These are phyloP conservation scores for Temnothorax nylanderi DNA, from an alignment of 1,140 invertebrate species.

Conservation along the genomic window DNA sequence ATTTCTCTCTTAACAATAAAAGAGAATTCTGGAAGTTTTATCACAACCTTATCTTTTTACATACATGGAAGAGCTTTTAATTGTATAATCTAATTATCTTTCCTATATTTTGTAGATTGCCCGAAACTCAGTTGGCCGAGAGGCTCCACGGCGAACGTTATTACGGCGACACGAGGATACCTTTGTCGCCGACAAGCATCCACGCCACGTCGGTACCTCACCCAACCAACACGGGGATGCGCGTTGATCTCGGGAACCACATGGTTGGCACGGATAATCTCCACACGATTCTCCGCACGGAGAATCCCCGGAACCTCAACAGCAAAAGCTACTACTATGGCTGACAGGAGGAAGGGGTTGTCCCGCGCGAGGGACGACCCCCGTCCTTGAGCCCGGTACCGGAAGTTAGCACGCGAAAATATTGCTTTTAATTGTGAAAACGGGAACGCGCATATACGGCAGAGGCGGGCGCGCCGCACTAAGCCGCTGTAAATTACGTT, in stretches of 20 bases:
- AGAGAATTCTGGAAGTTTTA: not conserved
- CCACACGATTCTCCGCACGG: slow-evolving; percentile 82
- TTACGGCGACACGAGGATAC: slow-evolving; percentile 81
- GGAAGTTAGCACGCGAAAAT: slow-evolving; percentile 83
- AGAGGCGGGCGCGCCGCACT: slow-evolving; percentile 3
- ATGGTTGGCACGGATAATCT: slow-evolving; percentile 84
- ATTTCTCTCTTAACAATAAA: not conserved
- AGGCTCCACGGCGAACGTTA: slow-evolving; percentile 82
- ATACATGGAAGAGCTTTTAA: not conserved
- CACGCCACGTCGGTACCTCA: slow-evolving; percentile 57
- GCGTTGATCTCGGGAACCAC: slow-evolving; percentile 84
- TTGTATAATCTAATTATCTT: not conserved
- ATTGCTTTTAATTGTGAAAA: slow-evolving; percentile 81
- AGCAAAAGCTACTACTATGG: slow-evolving; percentile 88
- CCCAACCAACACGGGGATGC: slow-evolving; percentile 70
- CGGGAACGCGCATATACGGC: slow-evolving; percentile 56
- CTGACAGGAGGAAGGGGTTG: slow-evolving; percentile 86
- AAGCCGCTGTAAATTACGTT: slow-evolving; percentile 58
- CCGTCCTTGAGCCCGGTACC: slow-evolving; percentile 83
- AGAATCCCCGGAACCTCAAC: slow-evolving; percentile 85
- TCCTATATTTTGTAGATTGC: slow-evolving; percentile 73
- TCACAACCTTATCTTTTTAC: not conserved
- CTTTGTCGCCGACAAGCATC: slow-evolving; percentile 75
- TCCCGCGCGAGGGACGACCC: slow-evolving; percentile 82
- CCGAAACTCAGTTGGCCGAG: slow-evolving; percentile 82